phyloP scores from a whole-genome alignment of 1,140 invertebrate species.

The Gyrodactylus bullatarudis region DNA sequence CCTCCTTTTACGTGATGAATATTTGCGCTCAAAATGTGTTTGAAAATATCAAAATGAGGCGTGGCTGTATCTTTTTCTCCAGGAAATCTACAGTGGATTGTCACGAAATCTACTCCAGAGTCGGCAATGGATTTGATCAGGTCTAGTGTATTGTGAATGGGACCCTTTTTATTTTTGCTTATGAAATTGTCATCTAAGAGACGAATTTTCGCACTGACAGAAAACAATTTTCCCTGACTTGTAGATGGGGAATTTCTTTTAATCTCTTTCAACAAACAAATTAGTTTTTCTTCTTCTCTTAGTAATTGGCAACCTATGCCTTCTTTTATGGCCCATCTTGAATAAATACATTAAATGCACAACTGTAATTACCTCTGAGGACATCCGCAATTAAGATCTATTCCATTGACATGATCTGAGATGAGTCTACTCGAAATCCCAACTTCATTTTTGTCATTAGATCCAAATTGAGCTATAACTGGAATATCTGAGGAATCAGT shows the following conservation, averaged over 20 bases:
- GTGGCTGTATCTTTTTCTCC: neutral
- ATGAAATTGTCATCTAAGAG: neutral
- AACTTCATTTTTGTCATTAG: neutral
- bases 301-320: neutral
- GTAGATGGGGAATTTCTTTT: neutral
- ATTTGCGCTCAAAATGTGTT: neutral
- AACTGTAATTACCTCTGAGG: too few species aligned
- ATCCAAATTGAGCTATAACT: neutral
- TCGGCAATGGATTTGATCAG: neutral
- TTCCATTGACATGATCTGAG: neutral
- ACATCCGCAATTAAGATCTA: neutral
- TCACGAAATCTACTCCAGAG: neutral
- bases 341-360: too few species aligned
- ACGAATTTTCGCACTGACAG: neutral
- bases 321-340: neutral
- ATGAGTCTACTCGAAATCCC: neutral
- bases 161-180: neutral
- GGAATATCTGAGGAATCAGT: neutral
- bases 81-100: neutral
- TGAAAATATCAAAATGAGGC: neutral
- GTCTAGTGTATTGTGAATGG: neutral
- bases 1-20: neutral
- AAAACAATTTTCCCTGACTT: neutral
- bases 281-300: neutral
- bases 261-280: neutral